Percentiles rank a stretch among this genome's conserved stretches.
These are phyloP conservation scores for Diachasmimorpha longicaudata DNA, from an alignment of 1,140 invertebrate genomes.

Conservation along the genomic window DNA sequence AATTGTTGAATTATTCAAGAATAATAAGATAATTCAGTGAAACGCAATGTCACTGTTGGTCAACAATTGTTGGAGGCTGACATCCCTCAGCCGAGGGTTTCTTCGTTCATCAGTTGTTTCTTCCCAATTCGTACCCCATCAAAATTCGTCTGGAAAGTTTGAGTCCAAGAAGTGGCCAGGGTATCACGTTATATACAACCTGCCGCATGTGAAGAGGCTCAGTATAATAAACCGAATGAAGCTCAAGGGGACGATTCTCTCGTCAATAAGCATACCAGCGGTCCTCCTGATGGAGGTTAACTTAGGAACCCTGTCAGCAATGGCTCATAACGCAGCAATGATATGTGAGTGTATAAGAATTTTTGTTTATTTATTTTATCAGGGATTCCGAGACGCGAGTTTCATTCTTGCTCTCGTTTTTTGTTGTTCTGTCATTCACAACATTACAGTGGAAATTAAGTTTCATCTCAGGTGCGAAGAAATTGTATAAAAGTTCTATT, in stretches of 20 bases:
- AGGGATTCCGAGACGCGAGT: neutral
- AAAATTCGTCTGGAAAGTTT: neutral
- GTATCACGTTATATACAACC: conserved; percentile 33
- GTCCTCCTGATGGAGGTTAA: neutral
- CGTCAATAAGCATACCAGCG: neutral
- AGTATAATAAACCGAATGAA: conserved; percentile 29
- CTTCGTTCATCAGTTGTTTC: conserved; percentile 6
- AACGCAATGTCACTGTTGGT: neutral
- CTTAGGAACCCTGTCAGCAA: neutral
- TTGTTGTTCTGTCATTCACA: neutral
- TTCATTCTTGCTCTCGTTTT: neutral
- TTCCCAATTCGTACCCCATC: neutral
- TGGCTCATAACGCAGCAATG: neutral
- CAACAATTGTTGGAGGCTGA: neutral
- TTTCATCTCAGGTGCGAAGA: no score
- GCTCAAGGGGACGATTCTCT: neutral
- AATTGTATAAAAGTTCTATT: no score
- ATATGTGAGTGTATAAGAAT: conserved; percentile 16
- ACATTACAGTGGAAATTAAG: neutral
- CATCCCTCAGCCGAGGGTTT: neutral
- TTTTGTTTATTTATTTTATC: no score
- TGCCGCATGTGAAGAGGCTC: neutral
- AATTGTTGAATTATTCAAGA: no score
- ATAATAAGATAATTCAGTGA: no score
- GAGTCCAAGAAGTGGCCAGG: conserved; percentile 29